Conservation (phyloP, 2,888 invertebrate genomes). For the Salpingus planirostris region DNA sequence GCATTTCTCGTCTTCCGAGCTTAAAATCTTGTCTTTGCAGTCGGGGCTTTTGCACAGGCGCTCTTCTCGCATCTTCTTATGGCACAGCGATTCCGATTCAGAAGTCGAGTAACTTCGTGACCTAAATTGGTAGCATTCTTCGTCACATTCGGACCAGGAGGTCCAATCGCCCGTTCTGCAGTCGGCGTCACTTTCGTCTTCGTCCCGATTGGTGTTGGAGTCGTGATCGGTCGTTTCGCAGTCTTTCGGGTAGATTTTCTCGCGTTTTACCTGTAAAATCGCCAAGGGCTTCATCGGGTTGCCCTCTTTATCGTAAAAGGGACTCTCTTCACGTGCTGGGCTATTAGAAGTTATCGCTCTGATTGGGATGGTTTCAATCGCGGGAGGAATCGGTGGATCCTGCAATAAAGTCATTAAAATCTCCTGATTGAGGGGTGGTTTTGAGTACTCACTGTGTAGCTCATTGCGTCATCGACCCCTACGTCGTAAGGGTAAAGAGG, state of each 20-base stretch:
- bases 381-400: no score
- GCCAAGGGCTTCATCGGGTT: conserved; percentile 81
- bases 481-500: conserved; percentile 91
- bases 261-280: conserved; percentile 63
- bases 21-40: conserved; percentile 4
- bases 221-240: conserved; percentile 49
- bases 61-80: conserved; percentile 42
- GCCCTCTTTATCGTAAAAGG: conserved; percentile 73
- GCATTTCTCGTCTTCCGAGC: conserved; percentile 45
- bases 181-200: conserved; percentile 6
- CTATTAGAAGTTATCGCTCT: conserved; percentile 72
- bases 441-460: conserved; percentile 62
- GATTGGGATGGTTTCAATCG: no score
- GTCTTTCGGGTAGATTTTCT: conserved; percentile 66
- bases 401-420: no score
- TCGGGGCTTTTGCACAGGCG: conserved; percentile 5
- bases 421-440: no score
- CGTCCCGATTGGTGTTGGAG: conserved; percentile 33
- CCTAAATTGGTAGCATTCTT: conserved; percentile 17
- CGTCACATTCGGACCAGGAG: conserved; percentile 41
- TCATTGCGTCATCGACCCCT: conserved; percentile 83
- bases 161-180: conserved; percentile 19
- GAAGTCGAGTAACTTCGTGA: conserved; percentile 39
- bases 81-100: conserved; percentile 9
- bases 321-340: conserved; percentile 76